Conservation (phyloP, 2,113 vertebrate species). For the Odocoileus hemionus region DNA sequence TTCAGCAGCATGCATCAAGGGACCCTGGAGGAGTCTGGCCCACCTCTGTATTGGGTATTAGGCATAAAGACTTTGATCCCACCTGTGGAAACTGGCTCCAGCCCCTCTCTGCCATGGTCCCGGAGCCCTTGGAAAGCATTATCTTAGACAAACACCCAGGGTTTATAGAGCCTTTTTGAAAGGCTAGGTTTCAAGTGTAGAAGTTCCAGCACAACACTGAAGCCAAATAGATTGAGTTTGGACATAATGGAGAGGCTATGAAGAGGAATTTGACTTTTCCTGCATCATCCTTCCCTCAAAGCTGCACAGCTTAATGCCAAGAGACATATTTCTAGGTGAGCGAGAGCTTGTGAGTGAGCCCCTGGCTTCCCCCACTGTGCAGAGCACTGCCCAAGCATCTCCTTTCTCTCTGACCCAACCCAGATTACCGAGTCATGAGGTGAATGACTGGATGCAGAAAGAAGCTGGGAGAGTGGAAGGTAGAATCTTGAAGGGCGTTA, state of each 20-base stretch:
- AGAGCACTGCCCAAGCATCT: not conserved
- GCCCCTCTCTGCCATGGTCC: not conserved
- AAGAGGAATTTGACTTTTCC: not conserved
- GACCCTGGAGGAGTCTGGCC: not conserved
- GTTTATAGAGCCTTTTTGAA: not conserved
- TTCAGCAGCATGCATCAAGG: not conserved
- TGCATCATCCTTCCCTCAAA: not conserved
- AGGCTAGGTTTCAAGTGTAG: not conserved
- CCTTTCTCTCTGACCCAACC: not conserved
- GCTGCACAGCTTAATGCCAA: not conserved
- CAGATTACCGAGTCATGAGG: not conserved
- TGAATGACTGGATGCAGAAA: not conserved
- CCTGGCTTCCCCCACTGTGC: not conserved
- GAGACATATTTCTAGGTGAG: not conserved
- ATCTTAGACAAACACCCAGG: not conserved
- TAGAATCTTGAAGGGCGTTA: not conserved
- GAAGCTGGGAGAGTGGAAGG: not conserved
- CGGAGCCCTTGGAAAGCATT: not conserved
- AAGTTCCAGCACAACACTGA: not conserved
- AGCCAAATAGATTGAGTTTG: not conserved
- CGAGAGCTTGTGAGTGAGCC: not conserved
- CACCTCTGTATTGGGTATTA: not conserved
- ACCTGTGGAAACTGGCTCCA: not conserved
- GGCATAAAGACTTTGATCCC: not conserved
- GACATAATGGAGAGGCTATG: not conserved